Conservation (phyloP, 2,888 invertebrate species). For the Andricus quercusramuli region DNA sequence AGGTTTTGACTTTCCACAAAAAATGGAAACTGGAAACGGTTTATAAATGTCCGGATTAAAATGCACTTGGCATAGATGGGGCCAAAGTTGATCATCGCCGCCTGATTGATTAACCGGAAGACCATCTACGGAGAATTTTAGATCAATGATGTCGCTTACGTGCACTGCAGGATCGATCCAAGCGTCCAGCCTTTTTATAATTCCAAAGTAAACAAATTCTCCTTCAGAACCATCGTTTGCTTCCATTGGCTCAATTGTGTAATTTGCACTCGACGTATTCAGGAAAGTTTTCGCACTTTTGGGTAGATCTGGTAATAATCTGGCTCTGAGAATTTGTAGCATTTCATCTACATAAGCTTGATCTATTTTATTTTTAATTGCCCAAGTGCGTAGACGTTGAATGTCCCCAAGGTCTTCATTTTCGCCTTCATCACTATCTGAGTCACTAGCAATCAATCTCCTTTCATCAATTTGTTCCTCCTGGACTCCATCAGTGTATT, state of each 20-base stretch:
- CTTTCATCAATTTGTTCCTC: neutral
- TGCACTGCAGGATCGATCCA: constrained; percentile 49
- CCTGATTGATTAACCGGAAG: constrained; percentile 46
- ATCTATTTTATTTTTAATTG: neutral
- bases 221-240: constrained; percentile 22
- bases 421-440: no score
- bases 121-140: constrained; percentile 54
- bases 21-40: constrained; percentile 54
- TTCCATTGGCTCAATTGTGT: neutral
- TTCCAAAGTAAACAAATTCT: constrained; percentile 49
- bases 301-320: no score
- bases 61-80: neutral
- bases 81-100: constrained; percentile 28
- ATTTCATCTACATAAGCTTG: no score
- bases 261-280: neutral
- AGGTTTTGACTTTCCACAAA: constrained; percentile 50
- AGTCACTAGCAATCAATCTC: neutral
- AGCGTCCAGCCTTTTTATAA: constrained; percentile 47
- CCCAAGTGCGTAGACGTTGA: neutral
- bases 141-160: constrained; percentile 27
- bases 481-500: neutral
- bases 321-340: no score
- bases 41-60: constrained; percentile 33
- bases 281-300: no score
- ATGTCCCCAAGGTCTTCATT: neutral